Evolutionary conservation across 2,888 invertebrate species (phyloP), one percentile per base, ranked within the genome.

Genomic region (Microdon myrmicae): DNA sequence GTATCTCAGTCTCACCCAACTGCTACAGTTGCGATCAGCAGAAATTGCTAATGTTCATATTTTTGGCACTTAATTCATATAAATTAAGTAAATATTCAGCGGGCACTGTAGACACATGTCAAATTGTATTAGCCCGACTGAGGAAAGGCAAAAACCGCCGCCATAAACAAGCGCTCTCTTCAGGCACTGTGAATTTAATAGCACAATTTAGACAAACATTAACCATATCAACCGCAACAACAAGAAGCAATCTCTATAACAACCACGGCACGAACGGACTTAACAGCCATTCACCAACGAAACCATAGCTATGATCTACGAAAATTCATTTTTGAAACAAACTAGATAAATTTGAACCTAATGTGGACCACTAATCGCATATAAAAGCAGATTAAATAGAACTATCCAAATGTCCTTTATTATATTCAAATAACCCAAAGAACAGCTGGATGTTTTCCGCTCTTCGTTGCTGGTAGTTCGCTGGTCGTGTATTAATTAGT

Each of bases 1-100:
- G 37, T 56, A 49, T 56, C 48, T n/a, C n/a, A 43, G 25, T 58
- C 49, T 44, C 32, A 26, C 23, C 55, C 41, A 29, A n/a, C 7
- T 16, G 7, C 35, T 22, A 17, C 34, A 28, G 25, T 13, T 22
- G 6, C 39, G 17, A 8, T 19, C n/a, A n/a, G 25, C 35, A 47
- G 16, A 29, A 39, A 56, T 56, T 45, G 54, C 47, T 45, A 58
- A 53, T 49, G 29, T 58, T 69, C 68, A 68, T 67, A 68, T 68
- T 69, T 68, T 61, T 69, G 69, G 69, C 68, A 68, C 60, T 69
- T 56, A 66, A 66, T 67, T 67, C 61, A 44, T 67, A 68, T 64
- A 66, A 68, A 68, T 68, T 61, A 58, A 58, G 51, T 56, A 66
- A 67, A 68, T 58, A 59, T 67, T 55, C 66, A 59, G 51, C 64